Conservation (phyloP, 1,140 invertebrate species). For the Reticulitermes speratus region DNA sequence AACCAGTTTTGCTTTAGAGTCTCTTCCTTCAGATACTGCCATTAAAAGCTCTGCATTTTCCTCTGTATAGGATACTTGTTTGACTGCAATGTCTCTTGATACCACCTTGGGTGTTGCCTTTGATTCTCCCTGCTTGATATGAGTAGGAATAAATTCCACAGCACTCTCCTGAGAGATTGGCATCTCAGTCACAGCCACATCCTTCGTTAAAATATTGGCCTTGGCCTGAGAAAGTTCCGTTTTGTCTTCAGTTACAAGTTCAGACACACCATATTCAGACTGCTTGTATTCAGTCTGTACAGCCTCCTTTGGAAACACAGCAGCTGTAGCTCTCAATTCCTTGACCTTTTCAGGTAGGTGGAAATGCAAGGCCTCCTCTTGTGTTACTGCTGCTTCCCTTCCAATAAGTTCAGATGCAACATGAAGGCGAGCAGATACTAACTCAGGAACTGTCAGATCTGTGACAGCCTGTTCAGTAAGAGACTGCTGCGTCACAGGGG, state of each 20-base stretch:
- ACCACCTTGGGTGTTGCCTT: neutral
- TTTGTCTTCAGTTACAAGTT: neutral
- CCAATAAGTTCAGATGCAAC: neutral
- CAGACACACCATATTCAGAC: neutral
- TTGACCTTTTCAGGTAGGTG: neutral
- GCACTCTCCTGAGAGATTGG: neutral
- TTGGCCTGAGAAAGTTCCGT: neutral
- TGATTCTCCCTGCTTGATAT: neutral
- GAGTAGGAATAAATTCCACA: neutral
- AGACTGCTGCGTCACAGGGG: slow-evolving; percentile 6
- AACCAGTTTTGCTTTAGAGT: neutral
- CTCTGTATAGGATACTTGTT: neutral
- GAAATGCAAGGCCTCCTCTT: neutral
- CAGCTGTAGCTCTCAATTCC: neutral
- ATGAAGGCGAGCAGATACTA: neutral
- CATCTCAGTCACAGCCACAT: neutral
- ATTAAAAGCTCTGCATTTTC: neutral
- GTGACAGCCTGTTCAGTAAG: neutral
- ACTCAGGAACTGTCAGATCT: neutral
- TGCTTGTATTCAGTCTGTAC: neutral
- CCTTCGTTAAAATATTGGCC: neutral
- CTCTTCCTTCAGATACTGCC: neutral
- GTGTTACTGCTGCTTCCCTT: neutral
- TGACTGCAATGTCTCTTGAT: slow-evolving; percentile 1
- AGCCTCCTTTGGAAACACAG: neutral